Conservation (phyloP, 2,113 vertebrate genomes). For the Vimba vimba region DNA sequence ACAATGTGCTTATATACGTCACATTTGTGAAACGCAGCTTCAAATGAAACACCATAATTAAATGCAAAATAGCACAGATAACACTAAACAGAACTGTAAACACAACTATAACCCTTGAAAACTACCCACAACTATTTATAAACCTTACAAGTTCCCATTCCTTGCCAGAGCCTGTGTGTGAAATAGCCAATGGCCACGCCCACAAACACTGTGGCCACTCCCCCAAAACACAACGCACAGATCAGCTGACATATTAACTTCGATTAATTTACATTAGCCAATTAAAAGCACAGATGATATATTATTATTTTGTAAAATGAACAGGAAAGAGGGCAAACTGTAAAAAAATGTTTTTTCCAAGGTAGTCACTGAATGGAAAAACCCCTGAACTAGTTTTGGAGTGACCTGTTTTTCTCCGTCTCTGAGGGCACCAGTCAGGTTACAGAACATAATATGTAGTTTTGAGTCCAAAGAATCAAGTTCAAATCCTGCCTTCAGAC, state of each 20-base stretch:
- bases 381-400: constrained; percentile 4
- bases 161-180: background rate
- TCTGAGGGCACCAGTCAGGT: constrained; percentile 5
- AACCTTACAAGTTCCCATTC: background rate
- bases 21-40: too few species aligned
- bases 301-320: background rate
- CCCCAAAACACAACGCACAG: background rate
- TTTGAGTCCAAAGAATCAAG: background rate
- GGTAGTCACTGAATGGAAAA: constrained; percentile 6
- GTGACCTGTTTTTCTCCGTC: constrained; percentile 24
- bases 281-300: background rate
- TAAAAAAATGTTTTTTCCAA: background rate
- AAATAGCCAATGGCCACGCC: background rate
- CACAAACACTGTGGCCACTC: background rate
- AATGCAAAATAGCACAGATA: background rate
- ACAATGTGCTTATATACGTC: background rate
- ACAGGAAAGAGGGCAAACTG: background rate
- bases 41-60: background rate
- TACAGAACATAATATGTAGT: background rate
- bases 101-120: background rate
- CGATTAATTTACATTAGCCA: background rate
- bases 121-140: background rate
- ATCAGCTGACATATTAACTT: background rate
- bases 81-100: background rate
- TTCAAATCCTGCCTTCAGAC: constrained; percentile 16